phyloP scores from a whole-genome alignment of 2,888 invertebrate species.

The Palloptera scutellata region DNA sequence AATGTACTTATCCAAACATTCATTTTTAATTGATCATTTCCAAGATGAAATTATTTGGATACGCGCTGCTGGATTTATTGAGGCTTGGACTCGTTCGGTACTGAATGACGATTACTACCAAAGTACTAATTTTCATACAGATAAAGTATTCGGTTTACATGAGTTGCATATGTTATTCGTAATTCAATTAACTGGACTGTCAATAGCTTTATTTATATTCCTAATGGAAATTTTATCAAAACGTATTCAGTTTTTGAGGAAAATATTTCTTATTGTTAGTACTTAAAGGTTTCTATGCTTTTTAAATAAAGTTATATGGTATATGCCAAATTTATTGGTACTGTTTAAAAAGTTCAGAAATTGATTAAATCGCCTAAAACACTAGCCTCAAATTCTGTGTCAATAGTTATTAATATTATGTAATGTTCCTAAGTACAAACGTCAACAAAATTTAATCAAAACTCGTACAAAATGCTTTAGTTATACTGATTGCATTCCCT shows the following conservation, averaged over 20 bases:
- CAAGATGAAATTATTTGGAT: not conserved
- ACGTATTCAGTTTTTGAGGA: not conserved
- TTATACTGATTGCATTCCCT: too few species aligned
- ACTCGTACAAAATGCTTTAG: not conserved
- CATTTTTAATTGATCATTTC: slow-evolving; percentile 32
- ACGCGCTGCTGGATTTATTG: slow-evolving; percentile 44
- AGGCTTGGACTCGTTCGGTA: slow-evolving; percentile 44
- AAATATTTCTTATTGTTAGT: slow-evolving; percentile 6
- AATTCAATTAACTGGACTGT: not conserved
- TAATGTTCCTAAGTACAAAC: too few species aligned
- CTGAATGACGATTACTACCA: slow-evolving; percentile 27
- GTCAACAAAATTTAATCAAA: too few species aligned
- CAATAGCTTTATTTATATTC: not conserved
- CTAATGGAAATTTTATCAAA: slow-evolving; percentile 9
- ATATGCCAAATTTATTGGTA: too few species aligned
- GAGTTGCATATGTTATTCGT: slow-evolving; percentile 30
- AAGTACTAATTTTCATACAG: slow-evolving; percentile 25
- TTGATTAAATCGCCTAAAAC: too few species aligned
- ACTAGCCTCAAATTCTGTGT: too few species aligned
- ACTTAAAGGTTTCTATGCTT: too few species aligned
- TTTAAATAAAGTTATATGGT: too few species aligned
- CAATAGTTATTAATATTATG: too few species aligned
- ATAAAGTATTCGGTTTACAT: slow-evolving; percentile 34
- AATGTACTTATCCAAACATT: slow-evolving; percentile 45
- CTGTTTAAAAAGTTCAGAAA: too few species aligned